Base-by-base conservation (phyloP, 2,888 invertebrate species). In the Dimorphilus gyrociliatus region DNA sequence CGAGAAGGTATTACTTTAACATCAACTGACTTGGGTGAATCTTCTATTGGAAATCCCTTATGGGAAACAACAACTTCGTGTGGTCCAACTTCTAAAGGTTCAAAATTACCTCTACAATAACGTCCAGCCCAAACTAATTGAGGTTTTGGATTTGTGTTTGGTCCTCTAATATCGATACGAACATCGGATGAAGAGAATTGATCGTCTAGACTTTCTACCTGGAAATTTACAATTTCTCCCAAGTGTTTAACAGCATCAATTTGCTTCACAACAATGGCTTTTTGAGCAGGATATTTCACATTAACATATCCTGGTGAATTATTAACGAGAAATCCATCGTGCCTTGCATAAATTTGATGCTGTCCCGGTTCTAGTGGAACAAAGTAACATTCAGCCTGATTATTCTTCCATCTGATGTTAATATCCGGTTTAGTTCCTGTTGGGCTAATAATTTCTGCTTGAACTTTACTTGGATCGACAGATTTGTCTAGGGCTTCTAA, bases 51-150 rank as follows among this genome's bases (percentile, higher is more conserved):
- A n/a, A n/a, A n/a, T n/a, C n/a, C n/a, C n/a, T n/a, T n/a, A n/a
- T n/a, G n/a, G n/a, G n/a, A n/a, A n/a, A n/a, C n/a, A n/a, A n/a
- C n/a, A n/a, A 72, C 72, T 67, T 82, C 82, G 58, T 90, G 88
- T 76, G 85, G 81, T 40, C 90, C 90, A 45, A 85, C 78, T 61
- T 84, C 82, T 40, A 78, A 76, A 0, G 90, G 85, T 7, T 78
- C 70, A 51, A 82, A 90, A 35, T 75, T 74, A 6, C 85, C 86
- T 40, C 76, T 75, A 2, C 82, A 85, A 19, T 74, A 70, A 5
- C 69, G 64, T 44, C 76, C 75, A 19, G 63, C 62, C 36, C 80
- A 60, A 33, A 72, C 72, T 29, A 75, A 57, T 39, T 68, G 38
- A 4, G 51, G 50, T 2, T 42, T 40, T 10, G 47, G 48, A 10